Conservation (phyloP, 2,888 invertebrate genomes). For the Colletes collaris region DNA sequence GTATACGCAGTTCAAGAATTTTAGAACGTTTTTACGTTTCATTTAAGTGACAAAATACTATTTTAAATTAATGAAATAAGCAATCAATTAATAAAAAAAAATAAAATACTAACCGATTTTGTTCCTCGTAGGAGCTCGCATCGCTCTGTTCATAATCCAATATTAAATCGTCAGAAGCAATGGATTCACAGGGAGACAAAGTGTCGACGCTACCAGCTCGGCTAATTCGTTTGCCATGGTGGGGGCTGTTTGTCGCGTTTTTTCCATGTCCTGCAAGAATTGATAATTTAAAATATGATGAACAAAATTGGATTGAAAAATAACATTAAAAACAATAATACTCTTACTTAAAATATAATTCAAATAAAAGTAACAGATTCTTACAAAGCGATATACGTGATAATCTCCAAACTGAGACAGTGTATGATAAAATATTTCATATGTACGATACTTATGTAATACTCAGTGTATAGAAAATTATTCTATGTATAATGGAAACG, state of each 20-base stretch:
- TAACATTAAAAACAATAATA: no score
- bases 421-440: no score
- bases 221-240: slow-evolving; percentile 83
- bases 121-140: slow-evolving; percentile 85
- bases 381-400: no score
- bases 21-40: background rate
- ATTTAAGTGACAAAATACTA: background rate
- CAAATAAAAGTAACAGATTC: no score
- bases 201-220: slow-evolving; percentile 91
- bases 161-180: slow-evolving; percentile 94
- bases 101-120: slow-evolving; percentile 84
- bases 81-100: background rate
- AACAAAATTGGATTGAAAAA: no score
- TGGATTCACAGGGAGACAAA: slow-evolving; percentile 91
- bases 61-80: background rate
- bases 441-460: no score
- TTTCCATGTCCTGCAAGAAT: slow-evolving; percentile 67
- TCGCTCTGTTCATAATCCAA: slow-evolving; percentile 91
- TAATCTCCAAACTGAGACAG: no score
- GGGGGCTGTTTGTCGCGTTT: slow-evolving; percentile 78
- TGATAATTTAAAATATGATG: background rate
- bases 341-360: no score
- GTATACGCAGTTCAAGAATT: background rate
- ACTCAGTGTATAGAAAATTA: no score
- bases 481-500: no score